Percentiles rank a stretch among this genome's conserved stretches.
These are phyloP conservation scores for Pollenia labialis DNA, from an alignment of 2,888 invertebrate species.

Conservation along the genomic window DNA sequence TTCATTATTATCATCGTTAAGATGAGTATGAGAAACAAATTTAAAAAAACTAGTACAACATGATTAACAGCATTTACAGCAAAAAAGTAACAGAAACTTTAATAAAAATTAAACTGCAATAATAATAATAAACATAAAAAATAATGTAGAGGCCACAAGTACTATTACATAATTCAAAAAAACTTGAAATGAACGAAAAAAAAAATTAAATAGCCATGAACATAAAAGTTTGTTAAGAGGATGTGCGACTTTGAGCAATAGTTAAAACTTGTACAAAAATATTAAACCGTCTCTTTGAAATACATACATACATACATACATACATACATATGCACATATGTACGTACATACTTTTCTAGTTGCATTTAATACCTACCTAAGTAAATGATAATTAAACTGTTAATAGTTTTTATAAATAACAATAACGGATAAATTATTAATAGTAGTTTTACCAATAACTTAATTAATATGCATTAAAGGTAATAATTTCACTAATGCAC, in stretches of 20 bases:
- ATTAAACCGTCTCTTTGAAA: conserved; percentile 31
- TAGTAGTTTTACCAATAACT: background rate
- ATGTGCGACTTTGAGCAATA: conserved; percentile 32
- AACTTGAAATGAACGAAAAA: conserved; percentile 15
- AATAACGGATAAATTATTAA: background rate
- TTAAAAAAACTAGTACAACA: conserved; percentile 60
- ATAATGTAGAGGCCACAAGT: conserved; percentile 68
- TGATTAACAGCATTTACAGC: conserved; percentile 66
- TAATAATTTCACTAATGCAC: conserved; percentile 44
- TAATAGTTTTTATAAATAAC: conserved; percentile 8
- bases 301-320: too few relatives aligned
- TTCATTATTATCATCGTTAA: conserved; percentile 25
- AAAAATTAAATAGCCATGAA: conserved; percentile 55
- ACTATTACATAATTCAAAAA: conserved; percentile 65
- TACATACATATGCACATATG: too few relatives aligned
- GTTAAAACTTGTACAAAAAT: conserved; percentile 5
- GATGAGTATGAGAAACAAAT: conserved; percentile 50
- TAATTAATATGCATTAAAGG: conserved; percentile 67
- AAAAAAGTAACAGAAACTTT: conserved; percentile 21
- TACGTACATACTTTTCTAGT: too few relatives aligned
- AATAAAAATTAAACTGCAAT: conserved; percentile 51
- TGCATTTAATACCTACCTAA: too few relatives aligned
- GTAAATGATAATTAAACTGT: conserved; percentile 29
- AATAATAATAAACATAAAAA: conserved; percentile 52
- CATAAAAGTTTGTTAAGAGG: conserved; percentile 41